Evolutionary conservation across 2,888 invertebrate genomes (phyloP), one percentile per base, ranked within the genome.

Genomic region (Craniophora ligustri): DNA sequence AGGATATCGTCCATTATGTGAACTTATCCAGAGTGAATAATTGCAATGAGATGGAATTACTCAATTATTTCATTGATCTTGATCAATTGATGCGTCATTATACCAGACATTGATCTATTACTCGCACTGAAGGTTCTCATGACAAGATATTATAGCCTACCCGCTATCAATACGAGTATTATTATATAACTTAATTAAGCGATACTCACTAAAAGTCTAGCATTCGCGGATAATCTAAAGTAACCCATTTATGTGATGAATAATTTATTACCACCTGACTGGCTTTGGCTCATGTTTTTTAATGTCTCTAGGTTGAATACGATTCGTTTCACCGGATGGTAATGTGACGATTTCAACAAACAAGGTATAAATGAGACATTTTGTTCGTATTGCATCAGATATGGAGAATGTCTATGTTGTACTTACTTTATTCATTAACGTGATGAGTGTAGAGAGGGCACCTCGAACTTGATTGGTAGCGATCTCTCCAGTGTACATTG

Each of bases 401-500:
- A 45, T 51, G 5, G 10, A 14, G 8, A 38, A 47, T 45, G 7
- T 41, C 15, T 30, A n/a, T 32, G 32, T 36, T 35, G 34, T 78
- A 76, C 88, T 89, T 79, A 94, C 94, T 84, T 95, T 94, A 72
- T 92, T 92, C 85, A 93, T 93, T 63, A 95, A 85, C 14, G 95
- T 94, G 70, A 94, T 94, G 65, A 94, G 94, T 16, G 95, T 94
- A n/a, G 95, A 95, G 47, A 96, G 91, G 45, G 95, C 91, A 32
- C 95, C 95, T 58, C 95, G 86, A 72, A 95, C 94, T 80, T 94
- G 91, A 71, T 95, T 94, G 53, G 95, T 95, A 40, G 95, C 94
- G 45, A 95, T 95, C 78, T 95, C 95, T 39, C 95, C 95, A 16
- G 95, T 94, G 77, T 95, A 95, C 95, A 95, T 95, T 0, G 95